Conservation (phyloP, 2,113 vertebrate species). For the Erpornis zantholeuca region DNA sequence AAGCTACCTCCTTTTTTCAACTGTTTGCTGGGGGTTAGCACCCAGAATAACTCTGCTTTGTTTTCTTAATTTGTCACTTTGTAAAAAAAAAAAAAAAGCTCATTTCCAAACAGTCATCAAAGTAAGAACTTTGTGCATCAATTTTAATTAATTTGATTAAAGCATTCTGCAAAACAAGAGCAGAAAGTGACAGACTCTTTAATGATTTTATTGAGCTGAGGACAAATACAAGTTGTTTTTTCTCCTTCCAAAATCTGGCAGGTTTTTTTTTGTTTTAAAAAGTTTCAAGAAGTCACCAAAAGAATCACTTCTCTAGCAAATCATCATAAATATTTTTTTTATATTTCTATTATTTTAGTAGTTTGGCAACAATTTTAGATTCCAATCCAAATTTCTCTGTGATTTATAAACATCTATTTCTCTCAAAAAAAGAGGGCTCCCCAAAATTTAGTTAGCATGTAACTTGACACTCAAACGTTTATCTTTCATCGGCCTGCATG, state of each 20-base stretch:
- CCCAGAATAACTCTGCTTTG: not conserved
- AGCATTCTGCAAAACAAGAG: not conserved
- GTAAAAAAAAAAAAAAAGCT: not conserved
- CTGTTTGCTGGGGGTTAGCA: not conserved
- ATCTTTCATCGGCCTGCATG: not conserved
- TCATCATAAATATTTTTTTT: not conserved
- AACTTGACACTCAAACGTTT: not conserved
- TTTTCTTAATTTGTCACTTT: not conserved
- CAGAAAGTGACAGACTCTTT: not conserved
- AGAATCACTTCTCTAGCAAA: not conserved
- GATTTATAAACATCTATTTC: not conserved
- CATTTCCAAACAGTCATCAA: not conserved
- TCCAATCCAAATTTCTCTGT: not conserved
- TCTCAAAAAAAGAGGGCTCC: not conserved
- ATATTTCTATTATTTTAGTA: not conserved
- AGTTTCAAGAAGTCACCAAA: not conserved
- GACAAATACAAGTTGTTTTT: not conserved
- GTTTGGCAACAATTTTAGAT: not conserved
- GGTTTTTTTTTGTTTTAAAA: not conserved
- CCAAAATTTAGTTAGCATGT: not conserved
- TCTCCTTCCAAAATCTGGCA: not conserved
- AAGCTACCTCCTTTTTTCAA: not conserved
- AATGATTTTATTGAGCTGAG: not conserved
- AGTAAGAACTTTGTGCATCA: not conserved
- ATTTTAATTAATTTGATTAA: not conserved